phyloP scores from a whole-genome alignment of 2,888 invertebrate genomes.

The Acrocera orbiculus region DNA sequence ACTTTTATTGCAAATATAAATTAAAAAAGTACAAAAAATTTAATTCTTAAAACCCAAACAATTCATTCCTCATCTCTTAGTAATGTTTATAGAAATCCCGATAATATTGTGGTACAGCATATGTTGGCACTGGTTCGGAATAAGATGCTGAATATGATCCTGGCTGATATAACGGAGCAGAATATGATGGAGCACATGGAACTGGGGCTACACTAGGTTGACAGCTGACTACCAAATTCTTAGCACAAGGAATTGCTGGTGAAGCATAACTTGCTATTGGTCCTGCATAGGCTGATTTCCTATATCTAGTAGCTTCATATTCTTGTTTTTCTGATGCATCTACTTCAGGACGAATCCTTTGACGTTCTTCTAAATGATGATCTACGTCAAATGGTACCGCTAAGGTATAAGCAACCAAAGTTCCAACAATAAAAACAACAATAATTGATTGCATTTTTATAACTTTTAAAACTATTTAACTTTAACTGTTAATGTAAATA shows the following conservation, averaged over 20 bases:
- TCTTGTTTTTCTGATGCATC: not conserved
- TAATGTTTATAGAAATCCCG: too few relatives aligned
- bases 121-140: not conserved
- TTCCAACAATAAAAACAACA: not conserved
- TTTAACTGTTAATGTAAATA: too few relatives aligned
- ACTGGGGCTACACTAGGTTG: conserved; percentile 6
- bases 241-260: conserved; percentile 4
- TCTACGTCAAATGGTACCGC: not conserved
- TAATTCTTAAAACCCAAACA: too few relatives aligned
- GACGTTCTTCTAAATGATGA: not conserved
- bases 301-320: not conserved
- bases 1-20: too few relatives aligned
- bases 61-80: too few relatives aligned
- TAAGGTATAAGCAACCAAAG: not conserved
- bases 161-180: not conserved
- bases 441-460: too few relatives aligned
- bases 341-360: not conserved
- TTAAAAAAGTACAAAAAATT: too few relatives aligned
- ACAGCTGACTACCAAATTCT: conserved; percentile 5
- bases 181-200: conserved; percentile 4
- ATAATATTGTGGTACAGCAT: not conserved
- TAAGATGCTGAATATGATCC: conserved; percentile 3
- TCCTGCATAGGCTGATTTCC: not conserved
- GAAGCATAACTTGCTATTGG: not conserved
- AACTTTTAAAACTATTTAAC: too few relatives aligned